Base-by-base conservation (phyloP, 1,140 invertebrate genomes). In the Saccostrea cuccullata region DNA sequence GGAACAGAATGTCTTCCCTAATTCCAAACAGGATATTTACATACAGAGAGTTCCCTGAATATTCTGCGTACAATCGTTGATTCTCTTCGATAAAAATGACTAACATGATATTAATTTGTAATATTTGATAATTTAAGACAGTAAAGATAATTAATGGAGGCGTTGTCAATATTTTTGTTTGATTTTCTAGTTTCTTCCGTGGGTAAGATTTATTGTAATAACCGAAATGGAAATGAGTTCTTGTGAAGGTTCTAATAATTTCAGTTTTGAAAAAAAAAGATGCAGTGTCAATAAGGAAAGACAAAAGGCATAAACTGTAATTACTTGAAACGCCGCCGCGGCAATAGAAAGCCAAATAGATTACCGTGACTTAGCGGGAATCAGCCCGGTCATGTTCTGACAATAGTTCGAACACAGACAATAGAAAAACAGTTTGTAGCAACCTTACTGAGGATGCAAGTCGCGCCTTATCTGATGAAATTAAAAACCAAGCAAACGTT, bases 401-500 rank as follows among this genome's bases (percentile, higher is more conserved):
- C 70, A 77, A 30, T 77, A 26, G 70, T 26, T 36, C 12, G 9
- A 77, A 36, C 23, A 13, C 15, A 77, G 70, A 77, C 70, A 77
- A 77, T 77, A 77, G 70, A 77, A 77, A 77, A 77, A 26, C 26
- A 77, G 70, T 77, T 36, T 77, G 70, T 77, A 30, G 70, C 70
- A 30, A 77, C 70, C 70, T 77, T 77, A 30, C 23, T 13, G 70
- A 77, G 70, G 70, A 77, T 77, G 70, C 70, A 30, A 77, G 70
- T 77, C 70, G 70, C 70, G 70, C 70, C 70, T 77, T 77, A 77
- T 77, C 70, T 30, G 70, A 77, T 77, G 70, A 77, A 77, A 77
- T 77, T 77, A 77, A 77, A 77, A 77, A 77, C 70, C 70, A 77
- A 77, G 70, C 70, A 77, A 77, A 77, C 70, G 70, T 26, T 77